Base-by-base conservation (phyloP, 2,797 vertebrate genomes). In the Rhynchonycteris naso region DNA sequence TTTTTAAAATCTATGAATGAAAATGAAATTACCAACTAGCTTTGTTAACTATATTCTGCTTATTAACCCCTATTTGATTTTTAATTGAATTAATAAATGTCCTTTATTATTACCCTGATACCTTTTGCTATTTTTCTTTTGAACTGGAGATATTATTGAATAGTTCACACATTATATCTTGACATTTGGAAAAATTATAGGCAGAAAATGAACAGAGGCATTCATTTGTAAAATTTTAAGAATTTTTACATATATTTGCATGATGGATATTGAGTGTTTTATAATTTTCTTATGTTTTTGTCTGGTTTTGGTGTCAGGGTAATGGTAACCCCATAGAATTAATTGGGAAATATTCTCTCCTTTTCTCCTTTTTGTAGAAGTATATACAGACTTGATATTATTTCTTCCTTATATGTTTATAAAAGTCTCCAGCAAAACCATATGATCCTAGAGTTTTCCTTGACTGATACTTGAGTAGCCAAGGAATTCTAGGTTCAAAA, bases 291-390 rank as follows among this genome's bases (percentile, higher is more conserved):
- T 74, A 22, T 79, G 33, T 75, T 24, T 79, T 83, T 50, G 15
- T 94, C 58, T 93, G 19, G 38, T 95, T 97, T 93, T 90, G n/a
- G 4, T 87, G 43, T 75, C 59, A 80, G 50, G 52, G 13, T 75
- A 22, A 52, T 69, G 4, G 14, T 78, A 35, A n/a, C 56, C 30
- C 90, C 4, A 21, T 76, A 72, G 52, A 85, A n/a, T 87, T 24
- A 78, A 43, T 54, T 91, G 56, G 19, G 14, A 65, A 66, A 1
- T 87, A 21, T 58, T 82, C 56, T 19, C 59, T 58, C 28, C 14
- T 90, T 69, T 78, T 54, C 11, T 63, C 1, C 79, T 90, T 61
- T 93, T 43, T 72, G 35, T 76, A 59, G 58, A 35, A 58, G 28
- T 65, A 43, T 90, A 13, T 94, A 16, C 72, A 74, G n/a, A 61